Evolutionary conservation across 2,888 invertebrate species (phyloP), one percentile per base, ranked within the genome.

Genomic region (Andricus quercusramuli): DNA sequence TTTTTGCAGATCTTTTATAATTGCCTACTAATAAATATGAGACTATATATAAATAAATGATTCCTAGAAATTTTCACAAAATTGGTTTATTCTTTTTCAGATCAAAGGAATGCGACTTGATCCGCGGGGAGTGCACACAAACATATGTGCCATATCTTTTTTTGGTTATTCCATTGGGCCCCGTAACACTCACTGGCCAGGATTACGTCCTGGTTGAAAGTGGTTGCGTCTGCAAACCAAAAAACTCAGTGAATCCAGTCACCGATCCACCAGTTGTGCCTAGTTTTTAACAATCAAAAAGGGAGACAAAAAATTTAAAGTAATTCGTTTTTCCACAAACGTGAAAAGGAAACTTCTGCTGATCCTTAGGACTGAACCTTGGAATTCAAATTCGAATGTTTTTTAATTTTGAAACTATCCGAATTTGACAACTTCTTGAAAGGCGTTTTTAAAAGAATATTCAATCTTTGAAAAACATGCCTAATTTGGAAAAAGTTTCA

Each of bases 191-290:
- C 25, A 98, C 98, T 5, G 98, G 98, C 8, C 98, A 98, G 92
- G 98, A 98, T 93, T 98, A 98, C 93, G 97, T 98, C n/a, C 94
- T 98, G 77, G 98, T 98, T 41, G 98, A 98, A 93, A 98, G 97
- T 88, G 98, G 98, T n/a, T 98, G 98, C 92, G 97, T 97, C 44
- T 98, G 98, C 92, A 94, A 95, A 87, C 95, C 96, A 44, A 96
- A 96, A 89, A 92, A 92, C 89, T 91, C 91, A 85, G 88, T 87
- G 77, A 88, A 87, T 83, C 82, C 85, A 67, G 81, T 88, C 77
- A 82, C 84, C 70, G 89, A 89, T 66, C 84, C 89, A 15, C 90
- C 92, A 67, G 84, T 86, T 59, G 86, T 90, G 47, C 91, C 92
- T 78, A 90, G 86, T 85, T 91, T 91, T 82, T 91, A 91, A 90